Evolutionary conservation across 1,140 invertebrate genomes (phyloP), one percentile per base, ranked within the genome.

Genomic region (Choristoneura fumiferana): DNA sequence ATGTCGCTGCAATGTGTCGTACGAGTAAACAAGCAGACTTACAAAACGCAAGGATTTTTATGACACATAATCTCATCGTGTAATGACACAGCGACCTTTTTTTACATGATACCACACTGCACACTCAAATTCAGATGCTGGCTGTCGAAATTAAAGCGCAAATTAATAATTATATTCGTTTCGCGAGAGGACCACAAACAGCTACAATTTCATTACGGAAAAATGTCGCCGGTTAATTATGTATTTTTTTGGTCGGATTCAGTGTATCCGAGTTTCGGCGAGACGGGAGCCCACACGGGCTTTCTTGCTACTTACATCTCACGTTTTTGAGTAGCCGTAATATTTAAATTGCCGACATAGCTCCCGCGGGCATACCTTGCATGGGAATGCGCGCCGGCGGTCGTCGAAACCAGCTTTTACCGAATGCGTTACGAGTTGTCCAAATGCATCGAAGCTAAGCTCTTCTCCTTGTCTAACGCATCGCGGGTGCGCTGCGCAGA

Each of bases 291-390:
- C 82, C 81, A 86, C 83, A 86, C 81, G 76, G 83, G 73, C 63
- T 81, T 84, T 85, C 81, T 80, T 77, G 74, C 68, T 84, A 82
- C 76, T 70, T 69, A 77, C 81, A 82, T 84, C 78, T 87, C 81
- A 85, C 84, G 84, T 87, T 87, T 84, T 85, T 85, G 78, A 82
- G 83, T 81, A 77, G 76, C 77, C 73, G 81, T 84, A 82, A 88
- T 88, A 85, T 86, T 88, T 84, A 88, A 88, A 88, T 88, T 86
- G 79, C 71, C 73, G 72, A 73, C 81, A 86, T 86, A 77, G 73
- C 81, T 84, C 81, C 82, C 67, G 76, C 70, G 78, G 84, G 82
- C 82, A 83, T 84, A 81, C 76, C 79, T 78, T 71, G 81, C 83
- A 85, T 86, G 85, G 82, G 85, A 88, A 88, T 88, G 80, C 71